Evolutionary conservation across 2,113 vertebrate species (phyloP).

Genomic region (Chaetura pelagica): DNA sequence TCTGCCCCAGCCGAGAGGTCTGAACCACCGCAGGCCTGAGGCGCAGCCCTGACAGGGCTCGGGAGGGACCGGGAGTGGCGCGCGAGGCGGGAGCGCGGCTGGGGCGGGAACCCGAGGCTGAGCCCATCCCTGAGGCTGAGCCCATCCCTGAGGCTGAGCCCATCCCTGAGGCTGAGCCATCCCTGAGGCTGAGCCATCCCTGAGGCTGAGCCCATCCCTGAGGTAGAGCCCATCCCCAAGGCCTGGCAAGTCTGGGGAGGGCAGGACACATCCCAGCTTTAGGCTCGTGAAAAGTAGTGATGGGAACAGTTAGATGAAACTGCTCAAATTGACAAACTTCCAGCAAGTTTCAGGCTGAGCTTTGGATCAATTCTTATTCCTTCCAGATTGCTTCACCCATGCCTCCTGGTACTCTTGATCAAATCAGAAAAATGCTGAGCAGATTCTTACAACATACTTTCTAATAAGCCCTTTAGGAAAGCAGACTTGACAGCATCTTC

Average conservation of each 20-base stretch:
- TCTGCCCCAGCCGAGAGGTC: neutral
- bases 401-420: constrained; percentile 13
- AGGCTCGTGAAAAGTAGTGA: neutral
- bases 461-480: constrained; percentile 56
- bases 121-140: too few species aligned
- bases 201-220: too few species aligned
- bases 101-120: neutral
- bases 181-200: too few species aligned
- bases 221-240: neutral
- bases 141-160: too few species aligned
- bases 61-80: neutral
- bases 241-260: neutral
- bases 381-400: constrained; percentile 12
- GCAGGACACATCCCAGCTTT: neutral
- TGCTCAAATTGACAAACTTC: neutral
- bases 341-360: neutral
- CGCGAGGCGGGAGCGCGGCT: neutral
- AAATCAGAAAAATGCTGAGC: constrained; percentile 45
- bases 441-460: constrained; percentile 36
- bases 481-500: constrained; percentile 40
- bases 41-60: neutral
- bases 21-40: neutral
- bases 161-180: too few species aligned
- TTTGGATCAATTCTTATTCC: constrained; percentile 40
- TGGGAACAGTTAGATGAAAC: neutral